Evolutionary conservation across 2,888 invertebrate genomes (phyloP).

Genomic region (Ennomos quercinarius): DNA sequence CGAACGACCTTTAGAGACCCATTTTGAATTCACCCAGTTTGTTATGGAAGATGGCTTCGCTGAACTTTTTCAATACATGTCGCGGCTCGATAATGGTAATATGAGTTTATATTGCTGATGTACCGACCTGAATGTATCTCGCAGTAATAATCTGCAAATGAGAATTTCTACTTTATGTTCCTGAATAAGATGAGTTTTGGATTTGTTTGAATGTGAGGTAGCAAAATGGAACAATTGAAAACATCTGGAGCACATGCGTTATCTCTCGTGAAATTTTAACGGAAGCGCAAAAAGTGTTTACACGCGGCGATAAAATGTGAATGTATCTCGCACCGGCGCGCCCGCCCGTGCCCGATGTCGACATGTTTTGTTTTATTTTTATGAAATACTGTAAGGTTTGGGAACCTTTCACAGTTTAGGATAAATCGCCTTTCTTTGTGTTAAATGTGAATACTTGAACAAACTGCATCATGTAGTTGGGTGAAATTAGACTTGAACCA

Average conservation of each 20-base stretch:
- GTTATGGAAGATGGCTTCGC: constrained; percentile 1
- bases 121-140: neutral
- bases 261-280: constrained; percentile 12
- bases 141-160: too few relatives aligned
- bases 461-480: too few relatives aligned
- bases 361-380: neutral
- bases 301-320: constrained; percentile 23
- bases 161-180: too few relatives aligned
- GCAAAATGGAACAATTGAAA: neutral
- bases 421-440: neutral
- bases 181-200: too few relatives aligned
- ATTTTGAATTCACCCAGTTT: constrained; percentile 9
- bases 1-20: constrained; percentile 21
- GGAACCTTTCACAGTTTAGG: constrained; percentile 1
- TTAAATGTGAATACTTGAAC: constrained; percentile 4
- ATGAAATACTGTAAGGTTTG: neutral
- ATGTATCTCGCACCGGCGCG: neutral
- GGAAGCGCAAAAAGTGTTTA: constrained; percentile 18
- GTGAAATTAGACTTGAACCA: too few relatives aligned
- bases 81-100: constrained; percentile 15
- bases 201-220: neutral
- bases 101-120: constrained; percentile 15
- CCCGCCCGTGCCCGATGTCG: neutral
- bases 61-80: constrained; percentile 28
- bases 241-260: neutral